Base-by-base conservation (phyloP, 2,797 vertebrate genomes). In the Rhyacichthys aspro region DNA sequence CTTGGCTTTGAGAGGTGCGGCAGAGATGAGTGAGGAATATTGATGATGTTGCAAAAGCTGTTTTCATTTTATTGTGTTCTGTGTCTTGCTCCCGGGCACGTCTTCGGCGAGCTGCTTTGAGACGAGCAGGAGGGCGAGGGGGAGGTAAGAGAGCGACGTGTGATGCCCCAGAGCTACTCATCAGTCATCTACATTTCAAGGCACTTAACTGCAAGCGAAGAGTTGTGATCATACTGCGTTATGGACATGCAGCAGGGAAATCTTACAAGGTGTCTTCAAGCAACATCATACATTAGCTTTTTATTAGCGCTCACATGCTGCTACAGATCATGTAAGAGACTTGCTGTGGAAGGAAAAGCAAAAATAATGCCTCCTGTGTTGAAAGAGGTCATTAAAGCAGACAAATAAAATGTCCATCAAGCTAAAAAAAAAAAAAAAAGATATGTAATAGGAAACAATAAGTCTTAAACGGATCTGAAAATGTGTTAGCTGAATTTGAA, bases 131-230 rank as follows among this genome's bases (percentile, higher is more conserved):
- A 2, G 9, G n/a, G 37, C 37, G 3, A n/a, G 1, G 1, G 9
- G 8, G 8, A n/a, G 37, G 45, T 38, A 42, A 49, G 43, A 50
- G 16, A 36, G 57, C 48, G 42, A 57, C 16, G 44, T 39, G 1
- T 63, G 43, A 54, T 37, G 39, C 55, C 67, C 59, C 2, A 15
- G 8, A 52, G 68, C 39, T 38, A 53, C 34, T 56, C 54, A 76
- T 78, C 63, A 72, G 37, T 82, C 67, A 77, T 72, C 53, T n/a
- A 41, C 59, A 62, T 54, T 59, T 60, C 11, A 58, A 66, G 55
- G 66, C 47, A 53, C 67, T 62, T 63, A 41, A 55, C 28, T 14
- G 55, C n/a, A 74, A 61, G 57, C 28, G 54, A 69, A 47, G 17
- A 46, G 59, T 72, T 38, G 28, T 64, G 53, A 36, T 36, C 38